Conservation (phyloP, 2,113 vertebrate genomes). For the Psephotus haematonotus region DNA sequence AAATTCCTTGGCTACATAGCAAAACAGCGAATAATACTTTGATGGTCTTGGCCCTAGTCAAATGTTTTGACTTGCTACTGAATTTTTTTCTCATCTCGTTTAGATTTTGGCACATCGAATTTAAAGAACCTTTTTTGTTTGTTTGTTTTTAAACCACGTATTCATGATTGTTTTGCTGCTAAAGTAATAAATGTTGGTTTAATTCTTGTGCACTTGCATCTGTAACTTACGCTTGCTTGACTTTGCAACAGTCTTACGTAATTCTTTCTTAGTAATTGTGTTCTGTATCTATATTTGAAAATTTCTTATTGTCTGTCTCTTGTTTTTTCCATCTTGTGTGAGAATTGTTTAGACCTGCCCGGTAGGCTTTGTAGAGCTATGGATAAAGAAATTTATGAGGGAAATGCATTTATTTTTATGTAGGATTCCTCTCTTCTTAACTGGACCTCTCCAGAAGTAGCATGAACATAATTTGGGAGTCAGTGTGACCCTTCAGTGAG, state of each 20-base stretch:
- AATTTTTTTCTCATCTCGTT: not conserved
- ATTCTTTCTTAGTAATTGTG: not conserved
- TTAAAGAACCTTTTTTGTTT: not conserved
- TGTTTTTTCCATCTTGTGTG: not conserved
- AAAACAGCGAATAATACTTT: not conserved
- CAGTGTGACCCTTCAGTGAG: not conserved
- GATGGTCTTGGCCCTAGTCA: not conserved
- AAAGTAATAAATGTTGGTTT: not conserved
- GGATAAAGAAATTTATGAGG: not conserved
- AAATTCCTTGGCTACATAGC: not conserved
- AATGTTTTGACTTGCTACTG: not conserved
- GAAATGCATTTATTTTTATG: not conserved
- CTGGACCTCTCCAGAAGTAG: not conserved
- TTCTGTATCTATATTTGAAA: not conserved
- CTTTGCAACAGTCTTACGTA: not conserved
- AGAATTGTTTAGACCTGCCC: not conserved
- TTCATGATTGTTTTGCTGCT: not conserved
- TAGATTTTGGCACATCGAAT: not conserved
- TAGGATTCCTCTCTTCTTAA: not conserved
- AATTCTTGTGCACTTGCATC: not conserved
- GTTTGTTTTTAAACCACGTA: not conserved
- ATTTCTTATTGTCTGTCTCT: not conserved
- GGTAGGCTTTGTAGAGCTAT: not conserved
- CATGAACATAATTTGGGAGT: not conserved
- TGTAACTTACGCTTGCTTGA: not conserved